Percentiles rank a stretch among this genome's conserved stretches.
phyloP scores from a whole-genome alignment of 1,140 invertebrate genomes.

The Drosophila oshimai region DNA sequence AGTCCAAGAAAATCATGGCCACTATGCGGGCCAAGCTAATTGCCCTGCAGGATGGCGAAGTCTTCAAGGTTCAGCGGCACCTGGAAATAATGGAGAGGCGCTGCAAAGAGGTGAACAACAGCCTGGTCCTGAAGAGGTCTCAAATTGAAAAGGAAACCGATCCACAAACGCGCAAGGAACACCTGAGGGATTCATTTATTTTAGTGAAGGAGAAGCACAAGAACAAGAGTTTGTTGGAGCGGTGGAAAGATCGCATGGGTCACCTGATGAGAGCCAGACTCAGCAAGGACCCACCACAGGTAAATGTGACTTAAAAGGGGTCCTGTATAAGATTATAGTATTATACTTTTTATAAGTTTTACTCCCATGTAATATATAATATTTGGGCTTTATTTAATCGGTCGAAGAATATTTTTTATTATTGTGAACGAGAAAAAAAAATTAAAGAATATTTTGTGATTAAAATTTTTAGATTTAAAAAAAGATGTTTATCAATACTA shows the following conservation, averaged over 20 bases:
- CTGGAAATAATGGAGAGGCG: background rate
- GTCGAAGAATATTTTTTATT: too few species aligned
- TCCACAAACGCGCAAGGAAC: background rate
- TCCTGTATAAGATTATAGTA: too few species aligned
- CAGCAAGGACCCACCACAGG: background rate
- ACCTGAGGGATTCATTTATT: background rate
- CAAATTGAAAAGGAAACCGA: background rate
- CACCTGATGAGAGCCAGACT: background rate
- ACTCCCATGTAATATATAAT: too few species aligned
- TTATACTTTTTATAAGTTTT: too few species aligned
- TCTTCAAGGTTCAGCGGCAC: background rate
- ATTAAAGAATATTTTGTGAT: too few species aligned
- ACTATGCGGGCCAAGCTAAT: background rate
- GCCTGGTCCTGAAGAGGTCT: background rate
- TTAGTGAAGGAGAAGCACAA: background rate
- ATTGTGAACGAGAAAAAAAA: too few species aligned
- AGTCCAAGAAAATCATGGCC: background rate
- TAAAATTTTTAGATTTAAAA: too few species aligned
- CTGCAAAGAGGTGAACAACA: background rate
- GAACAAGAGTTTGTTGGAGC: background rate
- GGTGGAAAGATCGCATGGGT: background rate
- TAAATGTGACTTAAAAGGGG: too few species aligned
- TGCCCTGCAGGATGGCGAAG: conserved; percentile 5
- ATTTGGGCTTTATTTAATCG: too few species aligned
- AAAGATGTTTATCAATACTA: too few species aligned